Conservation (phyloP, 2,797 vertebrate species). For the Cyclopterus lumpus region DNA sequence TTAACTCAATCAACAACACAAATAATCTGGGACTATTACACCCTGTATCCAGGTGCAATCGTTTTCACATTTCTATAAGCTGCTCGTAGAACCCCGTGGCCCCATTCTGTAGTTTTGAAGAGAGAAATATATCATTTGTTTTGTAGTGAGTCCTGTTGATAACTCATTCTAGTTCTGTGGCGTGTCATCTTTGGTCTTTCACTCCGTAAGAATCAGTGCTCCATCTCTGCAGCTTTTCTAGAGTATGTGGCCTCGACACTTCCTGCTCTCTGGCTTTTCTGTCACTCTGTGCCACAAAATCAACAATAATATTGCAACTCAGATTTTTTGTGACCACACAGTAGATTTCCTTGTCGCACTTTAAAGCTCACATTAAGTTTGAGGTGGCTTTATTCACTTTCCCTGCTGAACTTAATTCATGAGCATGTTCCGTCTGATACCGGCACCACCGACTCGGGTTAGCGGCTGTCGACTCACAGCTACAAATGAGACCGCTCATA, state of each 20-base stretch:
- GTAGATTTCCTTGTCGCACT: conserved; percentile 9
- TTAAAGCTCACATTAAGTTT: conserved; percentile 43
- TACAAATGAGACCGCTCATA: conserved; percentile 19
- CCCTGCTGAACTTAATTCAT: conserved; percentile 26
- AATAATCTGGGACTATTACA: conserved; percentile 54
- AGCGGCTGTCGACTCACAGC: too few relatives aligned
- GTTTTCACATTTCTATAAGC: conserved; percentile 51
- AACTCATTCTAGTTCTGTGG: conserved; percentile 40
- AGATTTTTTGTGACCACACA: conserved; percentile 14
- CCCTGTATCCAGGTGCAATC: conserved; percentile 74
- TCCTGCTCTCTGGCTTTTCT: conserved; percentile 63
- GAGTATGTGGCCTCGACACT: conserved; percentile 60
- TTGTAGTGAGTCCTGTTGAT: conserved; percentile 37
- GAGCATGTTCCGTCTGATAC: conserved; percentile 32
- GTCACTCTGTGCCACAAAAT: conserved; percentile 63
- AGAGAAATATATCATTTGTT: neutral
- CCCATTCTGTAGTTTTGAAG: conserved; percentile 34
- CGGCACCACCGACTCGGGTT: conserved; percentile 24
- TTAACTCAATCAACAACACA: conserved; percentile 41
- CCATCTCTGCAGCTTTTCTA: conserved; percentile 74
- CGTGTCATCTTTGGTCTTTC: conserved; percentile 61
- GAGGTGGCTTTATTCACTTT: conserved; percentile 28
- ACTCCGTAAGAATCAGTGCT: conserved; percentile 53
- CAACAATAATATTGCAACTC: conserved; percentile 82
- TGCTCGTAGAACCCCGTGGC: conserved; percentile 33